Percentiles rank a stretch among this genome's conserved stretches.
These are phyloP conservation scores for Sebastes iracundus DNA, from an alignment of 2,797 vertebrate genomes.

Conservation along the genomic window DNA sequence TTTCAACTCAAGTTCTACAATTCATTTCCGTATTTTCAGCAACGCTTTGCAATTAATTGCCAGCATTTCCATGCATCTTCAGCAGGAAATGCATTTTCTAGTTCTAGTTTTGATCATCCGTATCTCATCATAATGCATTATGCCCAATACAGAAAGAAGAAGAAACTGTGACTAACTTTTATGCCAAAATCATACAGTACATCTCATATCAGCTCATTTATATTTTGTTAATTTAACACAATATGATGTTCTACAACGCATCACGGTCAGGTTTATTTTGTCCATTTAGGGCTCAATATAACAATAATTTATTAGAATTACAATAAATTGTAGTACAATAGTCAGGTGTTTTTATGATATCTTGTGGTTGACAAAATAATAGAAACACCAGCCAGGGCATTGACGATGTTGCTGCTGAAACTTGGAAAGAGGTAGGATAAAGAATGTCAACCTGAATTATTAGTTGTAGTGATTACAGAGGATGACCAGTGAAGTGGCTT, in stretches of 20 bases:
- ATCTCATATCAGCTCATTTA: background rate
- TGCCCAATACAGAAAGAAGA: background rate
- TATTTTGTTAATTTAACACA: background rate
- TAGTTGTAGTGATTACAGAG: background rate
- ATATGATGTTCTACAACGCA: background rate
- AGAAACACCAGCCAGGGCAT: background rate
- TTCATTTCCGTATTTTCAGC: no score
- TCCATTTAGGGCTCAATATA: background rate
- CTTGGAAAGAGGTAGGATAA: background rate
- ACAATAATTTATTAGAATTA: background rate
- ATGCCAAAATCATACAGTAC: no score
- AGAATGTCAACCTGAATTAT: background rate
- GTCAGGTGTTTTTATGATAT: background rate
- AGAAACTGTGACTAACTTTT: no score
- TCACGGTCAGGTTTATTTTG: background rate
- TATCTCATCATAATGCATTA: background rate
- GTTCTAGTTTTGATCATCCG: background rate
- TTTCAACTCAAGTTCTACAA: no score
- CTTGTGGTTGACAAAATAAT: background rate
- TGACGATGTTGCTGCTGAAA: background rate
- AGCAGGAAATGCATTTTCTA: no score
- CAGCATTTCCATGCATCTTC: no score
- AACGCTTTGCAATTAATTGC: no score
- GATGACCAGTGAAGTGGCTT: conserved; percentile 20
- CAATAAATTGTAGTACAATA: background rate